Evolutionary conservation across 2,888 invertebrate genomes (phyloP), one percentile per base, ranked within the genome.

Genomic region (Trichopoda pennipes): DNA sequence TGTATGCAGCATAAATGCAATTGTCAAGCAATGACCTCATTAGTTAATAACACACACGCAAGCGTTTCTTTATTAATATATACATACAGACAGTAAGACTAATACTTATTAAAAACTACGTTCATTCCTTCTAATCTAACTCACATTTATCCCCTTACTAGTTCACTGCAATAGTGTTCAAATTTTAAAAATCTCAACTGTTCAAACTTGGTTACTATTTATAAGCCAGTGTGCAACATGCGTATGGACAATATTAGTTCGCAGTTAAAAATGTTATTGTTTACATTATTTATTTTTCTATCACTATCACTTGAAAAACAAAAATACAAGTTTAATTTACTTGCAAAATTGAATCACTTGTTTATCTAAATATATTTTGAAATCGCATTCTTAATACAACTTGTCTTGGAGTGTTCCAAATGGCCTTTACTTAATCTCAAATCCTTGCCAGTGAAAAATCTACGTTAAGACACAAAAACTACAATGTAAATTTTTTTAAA

Each of bases 1-100:
- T 56, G 60, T 38, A 35, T 73, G 47, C 66, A 60, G 64, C 74
- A 82, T 84, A 88, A 88, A 88, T 88, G 87, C 85, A 85, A 89
- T 89, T 88, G 88, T 89, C 89, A 88, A 88, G 88, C 88, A 87
- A 88, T 89, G 89, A 89, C 88, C 89, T 88, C 89, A 87, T 89
- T 89, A 88, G 68, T 70, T 73, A 19, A 17, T 17, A 16, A 51
- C 35, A 70, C 21, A 69, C 12, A 28, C 32, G 44, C 12, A 55
- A 14, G n/a, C 61, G 42, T 47, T 16, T 32, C 63, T 28, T 56
- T 38, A 17, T 16, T 69, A 2, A 17, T 44, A 28, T 17, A 44
- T 44, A 44, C 16, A 12, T 16, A n/a, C 16, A 6, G 28, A 49
- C 47, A n/a, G n/a, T 49, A 19, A 56, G 58, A 70, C 58, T 44